A percentile compares a stretch with the other conserved stretches of the same genome.
Conservation (phyloP, 2,888 invertebrate genomes). For the Tetranychus truncatus region DNA sequence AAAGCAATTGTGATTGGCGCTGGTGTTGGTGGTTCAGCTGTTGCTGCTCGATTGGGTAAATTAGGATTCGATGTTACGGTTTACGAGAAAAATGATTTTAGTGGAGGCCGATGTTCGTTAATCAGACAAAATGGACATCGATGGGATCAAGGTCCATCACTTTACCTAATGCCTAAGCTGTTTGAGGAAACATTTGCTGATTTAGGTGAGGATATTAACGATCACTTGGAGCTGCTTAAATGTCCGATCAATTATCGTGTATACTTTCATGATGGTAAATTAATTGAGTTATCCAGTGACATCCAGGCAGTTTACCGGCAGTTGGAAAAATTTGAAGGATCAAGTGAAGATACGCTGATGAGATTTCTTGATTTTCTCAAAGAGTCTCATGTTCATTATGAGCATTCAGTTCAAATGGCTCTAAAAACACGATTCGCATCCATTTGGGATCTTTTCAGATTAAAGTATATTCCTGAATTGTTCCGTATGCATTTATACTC, state of each 20-base stretch:
- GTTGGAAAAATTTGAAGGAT: constrained; percentile 9
- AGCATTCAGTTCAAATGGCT: constrained; percentile 4
- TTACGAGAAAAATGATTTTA: constrained; percentile 10
- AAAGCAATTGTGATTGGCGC: background rate
- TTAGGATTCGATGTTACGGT: background rate
- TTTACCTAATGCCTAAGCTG: constrained; percentile 4
- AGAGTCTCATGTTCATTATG: constrained; percentile 10
- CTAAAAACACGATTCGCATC: background rate
- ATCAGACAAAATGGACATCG: constrained; percentile 6
- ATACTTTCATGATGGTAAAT: constrained; percentile 10
- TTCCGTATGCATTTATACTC: constrained; percentile 5
- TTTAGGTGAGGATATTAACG: background rate
- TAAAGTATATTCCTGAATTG: constrained; percentile 8
- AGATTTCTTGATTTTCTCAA: background rate
- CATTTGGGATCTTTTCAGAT: background rate
- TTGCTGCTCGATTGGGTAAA: background rate
- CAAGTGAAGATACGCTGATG: background rate
- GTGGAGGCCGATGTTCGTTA: constrained; percentile 11
- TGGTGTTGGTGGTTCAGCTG: constrained; percentile 7
- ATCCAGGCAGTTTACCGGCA: background rate
- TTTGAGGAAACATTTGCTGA: constrained; percentile 9
- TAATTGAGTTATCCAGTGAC: background rate
- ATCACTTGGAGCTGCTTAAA: constrained; percentile 6
- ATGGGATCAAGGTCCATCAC: constrained; percentile 8
- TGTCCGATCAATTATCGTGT: constrained; percentile 10